These are phyloP conservation scores for Nansenia antarctica DNA, from an alignment of 2,113 vertebrate species.

Conservation along the genomic window DNA sequence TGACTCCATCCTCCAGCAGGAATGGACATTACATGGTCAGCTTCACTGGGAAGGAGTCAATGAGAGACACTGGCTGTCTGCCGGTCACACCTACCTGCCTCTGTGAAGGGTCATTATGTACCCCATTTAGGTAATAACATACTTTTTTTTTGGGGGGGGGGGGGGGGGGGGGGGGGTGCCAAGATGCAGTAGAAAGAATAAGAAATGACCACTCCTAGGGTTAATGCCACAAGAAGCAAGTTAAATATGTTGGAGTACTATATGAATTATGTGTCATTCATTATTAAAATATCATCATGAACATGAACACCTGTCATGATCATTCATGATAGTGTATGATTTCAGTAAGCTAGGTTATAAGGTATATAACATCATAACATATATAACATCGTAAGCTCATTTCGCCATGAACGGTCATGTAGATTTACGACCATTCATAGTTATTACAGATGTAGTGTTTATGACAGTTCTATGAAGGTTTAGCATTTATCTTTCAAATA, in stretches of 20 bases:
- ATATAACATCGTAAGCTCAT: neutral
- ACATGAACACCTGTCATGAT: neutral
- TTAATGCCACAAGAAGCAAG: slow-evolving; percentile 25
- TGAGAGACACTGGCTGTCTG: slow-evolving; percentile 45
- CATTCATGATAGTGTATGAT: neutral
- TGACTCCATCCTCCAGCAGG: slow-evolving; percentile 79
- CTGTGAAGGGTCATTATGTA: slow-evolving; percentile 63
- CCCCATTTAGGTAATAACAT: slow-evolving; percentile 38
- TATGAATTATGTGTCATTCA: neutral
- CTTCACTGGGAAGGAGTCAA: slow-evolving; percentile 72
- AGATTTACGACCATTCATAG: neutral
- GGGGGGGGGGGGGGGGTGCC: no score
- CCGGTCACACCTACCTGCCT: slow-evolving; percentile 72
- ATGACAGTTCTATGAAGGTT: neutral
- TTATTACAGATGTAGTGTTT: neutral
- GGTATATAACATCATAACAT: neutral
- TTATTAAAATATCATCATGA: neutral
- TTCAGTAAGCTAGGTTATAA: no score
- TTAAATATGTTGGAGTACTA: neutral
- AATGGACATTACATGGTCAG: slow-evolving; percentile 80
- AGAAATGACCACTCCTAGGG: slow-evolving; percentile 49
- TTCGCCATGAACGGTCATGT: neutral
- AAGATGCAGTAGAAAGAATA: no score
- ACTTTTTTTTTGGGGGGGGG: no score
- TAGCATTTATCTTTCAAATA: neutral